Percentiles rank a stretch among this genome's conserved stretches.
phyloP scores from a whole-genome alignment of 2,797 vertebrate species.

The Rousettus madagascariensis region DNA sequence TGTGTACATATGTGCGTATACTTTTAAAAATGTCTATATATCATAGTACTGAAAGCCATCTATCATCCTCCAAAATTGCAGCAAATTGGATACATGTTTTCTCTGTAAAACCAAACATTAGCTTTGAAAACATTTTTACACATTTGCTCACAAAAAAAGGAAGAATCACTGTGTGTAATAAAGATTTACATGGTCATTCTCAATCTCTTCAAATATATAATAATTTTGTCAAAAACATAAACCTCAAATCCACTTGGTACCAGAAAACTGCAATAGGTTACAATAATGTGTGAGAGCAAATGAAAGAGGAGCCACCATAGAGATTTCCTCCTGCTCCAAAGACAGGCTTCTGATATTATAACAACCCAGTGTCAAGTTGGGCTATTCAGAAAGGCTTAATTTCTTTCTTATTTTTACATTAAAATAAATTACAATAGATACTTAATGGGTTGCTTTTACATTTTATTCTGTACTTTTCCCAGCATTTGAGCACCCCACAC shows the following conservation, averaged over 20 bases:
- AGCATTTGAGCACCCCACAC: rapidly evolving
- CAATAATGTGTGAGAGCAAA: not conserved
- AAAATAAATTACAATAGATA: not conserved
- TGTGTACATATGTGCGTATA: not conserved
- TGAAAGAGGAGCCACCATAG: not conserved
- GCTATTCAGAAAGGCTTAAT: not conserved
- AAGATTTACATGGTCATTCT: not conserved
- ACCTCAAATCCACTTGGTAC: not conserved
- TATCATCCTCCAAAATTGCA: not conserved
- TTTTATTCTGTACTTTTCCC: not conserved
- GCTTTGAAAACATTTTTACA: not conserved
- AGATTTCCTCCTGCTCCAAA: not conserved
- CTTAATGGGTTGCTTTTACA: not conserved
- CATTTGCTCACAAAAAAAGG: not conserved
- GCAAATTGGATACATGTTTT: not conserved
- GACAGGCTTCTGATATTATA: not conserved
- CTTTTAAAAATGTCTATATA: not conserved
- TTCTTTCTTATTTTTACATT: not conserved
- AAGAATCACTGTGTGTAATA: not conserved
- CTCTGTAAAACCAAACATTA: not conserved
- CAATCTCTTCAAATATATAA: not conserved
- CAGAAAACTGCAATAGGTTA: not conserved
- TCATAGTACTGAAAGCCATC: not conserved
- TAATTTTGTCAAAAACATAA: not conserved
- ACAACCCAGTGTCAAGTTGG: not conserved